Percentiles rank a stretch among this genome's conserved stretches.
Evolutionary conservation across 2,113 vertebrate genomes (phyloP).

Genomic region (Muntiacus reevesi): DNA sequence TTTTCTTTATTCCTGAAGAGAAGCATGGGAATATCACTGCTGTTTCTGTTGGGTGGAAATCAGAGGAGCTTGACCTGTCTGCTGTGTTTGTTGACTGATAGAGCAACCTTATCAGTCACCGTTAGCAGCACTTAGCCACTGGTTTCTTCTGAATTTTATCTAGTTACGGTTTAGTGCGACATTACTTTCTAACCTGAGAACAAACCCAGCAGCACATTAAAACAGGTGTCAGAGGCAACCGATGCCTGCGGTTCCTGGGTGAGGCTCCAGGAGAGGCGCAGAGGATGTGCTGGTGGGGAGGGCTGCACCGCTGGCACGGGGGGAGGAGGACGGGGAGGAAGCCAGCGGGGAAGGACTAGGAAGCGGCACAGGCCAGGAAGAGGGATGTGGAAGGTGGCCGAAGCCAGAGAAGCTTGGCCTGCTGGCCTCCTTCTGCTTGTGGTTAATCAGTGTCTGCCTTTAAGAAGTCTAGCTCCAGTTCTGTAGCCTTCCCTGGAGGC

Average conservation of each 20-base stretch:
- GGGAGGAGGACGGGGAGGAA: neutral
- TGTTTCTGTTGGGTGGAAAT: neutral
- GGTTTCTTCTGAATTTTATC: neutral
- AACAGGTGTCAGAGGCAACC: neutral
- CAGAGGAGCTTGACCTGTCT: neutral
- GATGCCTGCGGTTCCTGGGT: neutral
- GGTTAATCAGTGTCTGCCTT: neutral
- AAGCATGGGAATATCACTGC: neutral
- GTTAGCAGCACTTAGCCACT: neutral
- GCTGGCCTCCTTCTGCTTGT: neutral
- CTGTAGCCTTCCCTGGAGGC: fast-evolving
- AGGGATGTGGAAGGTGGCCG: neutral
- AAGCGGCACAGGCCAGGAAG: neutral
- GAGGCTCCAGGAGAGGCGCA: neutral
- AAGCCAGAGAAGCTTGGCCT: neutral
- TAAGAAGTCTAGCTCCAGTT: neutral
- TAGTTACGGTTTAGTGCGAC: neutral
- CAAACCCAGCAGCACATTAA: neutral
- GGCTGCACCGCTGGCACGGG: neutral
- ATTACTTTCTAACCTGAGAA: neutral
- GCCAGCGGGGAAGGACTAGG: neutral
- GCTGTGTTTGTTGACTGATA: neutral
- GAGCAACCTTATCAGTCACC: neutral
- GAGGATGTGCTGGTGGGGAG: neutral
- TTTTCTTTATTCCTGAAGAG: neutral